Evolutionary conservation across 1,140 invertebrate species (phyloP), one percentile per base, ranked within the genome.

Genomic region (Drosophila sp.): DNA sequence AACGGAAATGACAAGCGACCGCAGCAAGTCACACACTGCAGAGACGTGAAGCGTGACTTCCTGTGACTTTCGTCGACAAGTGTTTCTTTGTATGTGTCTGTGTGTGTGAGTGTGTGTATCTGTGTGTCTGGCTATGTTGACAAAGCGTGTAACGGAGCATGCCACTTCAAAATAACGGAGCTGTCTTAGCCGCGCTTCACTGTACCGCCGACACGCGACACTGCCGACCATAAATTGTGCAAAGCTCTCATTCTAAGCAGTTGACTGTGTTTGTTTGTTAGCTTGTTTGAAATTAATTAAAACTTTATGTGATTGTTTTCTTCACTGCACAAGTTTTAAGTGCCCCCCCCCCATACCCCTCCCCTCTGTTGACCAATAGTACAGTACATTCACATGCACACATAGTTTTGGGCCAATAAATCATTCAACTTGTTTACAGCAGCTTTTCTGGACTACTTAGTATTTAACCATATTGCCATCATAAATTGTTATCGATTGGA

Each of bases 211-310:
- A 51, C 63, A 57, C 50, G 50, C 51, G 34, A 57, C 54, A 38
- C 43, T 48, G 27, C 14, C 57, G 51, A 18, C 43, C 32, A 66
- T 66, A 57, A 66, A 66, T 66, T 48, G 16, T 14, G 21, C n/a
- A 29, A 57, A 57, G 13, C 36, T 45, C 46, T 50, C 59, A 7
- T 9, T 53, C 50, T 38, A 51, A 21, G 41, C 45, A 29, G 27
- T 29, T 38, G 48, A 61, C 58, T 38, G 21, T 86, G 74, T 64
- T 76, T 86, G 67, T 71, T 80, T 86, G 78, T 53, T 70, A 59
- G 77, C 65, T 32, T 86, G 83, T 87, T 87, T 89, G 76, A 89
- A 87, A 87, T 87, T 87, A 87, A 87, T 87, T 83, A 87, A 87
- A 87, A 89, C 64, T 87, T 87, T 87, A 83, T 89, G 67, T 79